Percentiles rank a stretch among this genome's conserved stretches.
phyloP scores from a whole-genome alignment of 2,797 vertebrate species.

The Petrocephalus schoutedeni region DNA sequence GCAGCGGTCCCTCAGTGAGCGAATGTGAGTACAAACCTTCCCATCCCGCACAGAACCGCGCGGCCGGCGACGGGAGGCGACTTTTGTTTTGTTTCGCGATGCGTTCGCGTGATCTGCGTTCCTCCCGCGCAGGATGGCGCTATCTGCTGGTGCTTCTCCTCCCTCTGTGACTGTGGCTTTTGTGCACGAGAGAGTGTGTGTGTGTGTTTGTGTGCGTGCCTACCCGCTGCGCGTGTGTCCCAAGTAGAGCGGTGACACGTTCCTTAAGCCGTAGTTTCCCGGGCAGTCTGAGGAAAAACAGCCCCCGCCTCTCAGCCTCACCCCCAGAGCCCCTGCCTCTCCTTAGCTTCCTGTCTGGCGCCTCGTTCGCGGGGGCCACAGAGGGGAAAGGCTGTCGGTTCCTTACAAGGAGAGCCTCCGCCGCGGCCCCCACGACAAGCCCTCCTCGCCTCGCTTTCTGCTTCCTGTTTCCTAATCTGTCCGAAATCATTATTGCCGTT shows the following conservation, averaged over 20 bases:
- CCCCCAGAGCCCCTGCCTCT: neutral
- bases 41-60: neutral
- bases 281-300: neutral
- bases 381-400: neutral
- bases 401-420: neutral
- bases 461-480: neutral
- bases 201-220: neutral
- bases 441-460: neutral
- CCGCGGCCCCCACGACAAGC: neutral
- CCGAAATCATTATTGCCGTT: neutral
- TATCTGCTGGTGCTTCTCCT: neutral
- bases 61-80: neutral
- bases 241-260: neutral
- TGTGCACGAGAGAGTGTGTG: neutral
- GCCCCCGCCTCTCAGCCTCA: neutral
- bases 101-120: neutral
- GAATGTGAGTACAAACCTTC: constrained; percentile 11
- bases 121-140: neutral
- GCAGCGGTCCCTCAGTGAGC: neutral
- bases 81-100: neutral
- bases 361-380: neutral
- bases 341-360: neutral
- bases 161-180: neutral
- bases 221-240: neutral
- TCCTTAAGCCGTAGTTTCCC: constrained; percentile 6